A percentile compares a stretch with the other conserved stretches of the same genome.
Conservation (phyloP, 2,797 vertebrate species). For the Thaleichthys pacificus region DNA sequence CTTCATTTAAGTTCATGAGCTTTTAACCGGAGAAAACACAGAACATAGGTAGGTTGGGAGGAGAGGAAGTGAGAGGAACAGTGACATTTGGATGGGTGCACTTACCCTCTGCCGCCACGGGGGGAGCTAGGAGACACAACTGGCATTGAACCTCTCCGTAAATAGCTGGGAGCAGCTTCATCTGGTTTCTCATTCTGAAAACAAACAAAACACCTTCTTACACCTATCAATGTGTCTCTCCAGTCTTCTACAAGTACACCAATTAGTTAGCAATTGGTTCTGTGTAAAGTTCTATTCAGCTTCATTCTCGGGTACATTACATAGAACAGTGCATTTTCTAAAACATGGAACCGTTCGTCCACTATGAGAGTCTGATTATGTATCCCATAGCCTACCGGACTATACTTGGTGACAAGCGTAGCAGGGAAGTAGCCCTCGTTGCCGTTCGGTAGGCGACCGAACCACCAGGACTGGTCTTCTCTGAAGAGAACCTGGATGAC, state of each 20-base stretch:
- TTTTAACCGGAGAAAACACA: too few relatives aligned
- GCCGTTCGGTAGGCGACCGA: constrained; percentile 39
- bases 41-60: background rate
- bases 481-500: constrained; percentile 61
- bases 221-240: background rate
- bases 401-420: constrained; percentile 42
- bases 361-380: background rate
- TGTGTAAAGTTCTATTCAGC: background rate
- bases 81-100: background rate
- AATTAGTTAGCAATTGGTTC: background rate
- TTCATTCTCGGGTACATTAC: background rate
- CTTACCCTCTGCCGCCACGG: constrained; percentile 9
- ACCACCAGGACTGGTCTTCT: constrained; percentile 57
- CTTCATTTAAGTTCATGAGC: too few relatives aligned
- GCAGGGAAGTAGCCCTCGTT: constrained; percentile 43
- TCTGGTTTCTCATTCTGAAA: constrained; percentile 6
- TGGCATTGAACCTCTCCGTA: constrained; percentile 8
- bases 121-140: background rate
- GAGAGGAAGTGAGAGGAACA: background rate
- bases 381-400: constrained; percentile 42
- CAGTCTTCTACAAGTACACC: background rate
- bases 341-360: background rate
- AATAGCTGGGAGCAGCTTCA: constrained; percentile 1
- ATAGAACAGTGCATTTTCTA: background rate
- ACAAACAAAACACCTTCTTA: background rate